Evolutionary conservation across 2,888 invertebrate species (phyloP).

Genomic region (Agriopis leucophaearia): DNA sequence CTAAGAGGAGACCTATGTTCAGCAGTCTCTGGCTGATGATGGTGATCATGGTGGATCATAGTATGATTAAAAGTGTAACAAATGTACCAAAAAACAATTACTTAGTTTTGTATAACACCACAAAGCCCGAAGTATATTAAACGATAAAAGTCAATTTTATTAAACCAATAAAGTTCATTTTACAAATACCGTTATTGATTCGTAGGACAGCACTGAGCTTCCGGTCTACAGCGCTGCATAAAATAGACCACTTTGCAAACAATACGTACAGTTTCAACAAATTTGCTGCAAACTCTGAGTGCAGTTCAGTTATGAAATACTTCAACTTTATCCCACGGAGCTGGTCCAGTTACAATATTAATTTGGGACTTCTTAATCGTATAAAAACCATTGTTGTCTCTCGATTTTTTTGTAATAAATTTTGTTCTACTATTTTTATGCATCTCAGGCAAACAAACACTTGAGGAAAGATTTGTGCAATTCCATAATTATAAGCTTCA

Average conservation of each 20-base stretch:
- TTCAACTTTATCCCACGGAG: conserved; percentile 41
- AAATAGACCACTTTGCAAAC: conserved; percentile 58
- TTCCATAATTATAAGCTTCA: too few species aligned
- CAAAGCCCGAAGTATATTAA: conserved; percentile 10
- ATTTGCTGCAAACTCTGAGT: conserved; percentile 49
- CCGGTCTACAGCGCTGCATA: conserved; percentile 46
- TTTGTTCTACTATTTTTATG: too few species aligned
- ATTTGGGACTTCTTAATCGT: conserved; percentile 32
- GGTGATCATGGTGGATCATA: too few species aligned
- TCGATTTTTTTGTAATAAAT: too few species aligned
- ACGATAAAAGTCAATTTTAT: conserved; percentile 19
- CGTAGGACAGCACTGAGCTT: conserved; percentile 41
- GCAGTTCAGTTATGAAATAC: conserved; percentile 48
- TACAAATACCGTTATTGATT: conserved; percentile 42
- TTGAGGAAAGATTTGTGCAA: too few species aligned
- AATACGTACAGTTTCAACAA: conserved; percentile 52
- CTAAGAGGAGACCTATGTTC: too few species aligned
- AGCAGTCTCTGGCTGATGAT: too few species aligned
- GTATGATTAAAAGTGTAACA: too few species aligned
- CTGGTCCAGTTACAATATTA: conserved; percentile 41
- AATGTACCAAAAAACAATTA: neutral
- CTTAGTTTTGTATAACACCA: neutral
- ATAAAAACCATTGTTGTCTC: conserved; percentile 4
- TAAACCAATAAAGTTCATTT: conserved; percentile 33
- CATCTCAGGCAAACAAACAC: too few species aligned